These are phyloP conservation scores for Drosophila pruinosa DNA, from an alignment of 1,140 invertebrate species.

Conservation along the genomic window DNA sequence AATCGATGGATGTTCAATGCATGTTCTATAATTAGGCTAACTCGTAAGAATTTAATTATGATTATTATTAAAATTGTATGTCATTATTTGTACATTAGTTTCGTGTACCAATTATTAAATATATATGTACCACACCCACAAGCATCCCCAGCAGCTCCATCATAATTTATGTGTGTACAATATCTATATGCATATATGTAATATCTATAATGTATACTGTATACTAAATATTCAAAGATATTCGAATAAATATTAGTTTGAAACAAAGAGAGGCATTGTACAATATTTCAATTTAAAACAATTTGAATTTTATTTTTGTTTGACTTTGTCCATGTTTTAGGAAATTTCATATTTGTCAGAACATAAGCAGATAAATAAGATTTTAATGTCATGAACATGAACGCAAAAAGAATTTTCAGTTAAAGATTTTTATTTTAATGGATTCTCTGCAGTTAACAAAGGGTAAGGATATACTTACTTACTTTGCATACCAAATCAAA, in stretches of 20 bases:
- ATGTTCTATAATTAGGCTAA: conserved; percentile 64
- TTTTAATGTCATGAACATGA: too few species aligned
- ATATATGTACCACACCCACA: conserved; percentile 13
- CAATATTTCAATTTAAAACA: too few species aligned
- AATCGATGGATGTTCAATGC: conserved; percentile 28
- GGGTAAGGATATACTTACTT: too few species aligned
- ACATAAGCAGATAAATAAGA: too few species aligned
- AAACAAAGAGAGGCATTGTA: background rate
- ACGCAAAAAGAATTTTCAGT: background rate
- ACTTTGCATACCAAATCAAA: too few species aligned
- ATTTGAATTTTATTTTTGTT: too few species aligned
- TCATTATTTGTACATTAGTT: conserved; percentile 53
- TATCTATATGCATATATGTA: conserved; percentile 32
- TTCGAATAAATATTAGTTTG: conserved; percentile 10
- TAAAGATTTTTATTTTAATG: background rate
- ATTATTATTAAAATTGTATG: conserved; percentile 27
- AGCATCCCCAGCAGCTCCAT: conserved; percentile 16
- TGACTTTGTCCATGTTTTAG: too few species aligned
- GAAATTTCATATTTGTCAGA: too few species aligned
- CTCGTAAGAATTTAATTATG: conserved; percentile 57
- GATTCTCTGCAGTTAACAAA: background rate
- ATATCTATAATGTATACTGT: conserved; percentile 15
- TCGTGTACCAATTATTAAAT: conserved; percentile 40
- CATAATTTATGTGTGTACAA: conserved; percentile 71
- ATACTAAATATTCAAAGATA: conserved; percentile 64